Conservation (phyloP, 1,140 invertebrate species). For the Phthorimaea operculella region DNA sequence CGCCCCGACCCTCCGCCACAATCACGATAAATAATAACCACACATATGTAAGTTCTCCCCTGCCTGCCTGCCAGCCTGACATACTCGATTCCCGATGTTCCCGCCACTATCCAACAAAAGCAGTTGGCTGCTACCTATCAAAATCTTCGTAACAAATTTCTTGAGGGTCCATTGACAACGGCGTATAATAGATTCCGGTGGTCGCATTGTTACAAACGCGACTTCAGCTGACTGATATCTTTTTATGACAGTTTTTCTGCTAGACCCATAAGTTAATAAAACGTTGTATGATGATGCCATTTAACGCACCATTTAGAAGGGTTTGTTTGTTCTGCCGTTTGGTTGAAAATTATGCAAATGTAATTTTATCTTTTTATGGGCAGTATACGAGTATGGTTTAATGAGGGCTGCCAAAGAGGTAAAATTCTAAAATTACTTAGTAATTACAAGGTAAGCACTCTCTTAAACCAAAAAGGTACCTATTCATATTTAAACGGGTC, state of each 20-base stretch:
- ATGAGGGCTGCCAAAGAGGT: no score
- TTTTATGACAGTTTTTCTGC: conserved; percentile 44
- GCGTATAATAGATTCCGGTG: conserved; percentile 39
- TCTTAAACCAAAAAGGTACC: no score
- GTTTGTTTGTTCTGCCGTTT: conserved; percentile 43
- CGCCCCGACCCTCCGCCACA: conserved; percentile 8
- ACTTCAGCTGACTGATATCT: conserved; percentile 44
- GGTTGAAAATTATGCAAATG: conserved; percentile 50
- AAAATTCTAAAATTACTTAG: no score
- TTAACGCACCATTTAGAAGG: conserved; percentile 55
- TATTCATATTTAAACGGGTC: no score
- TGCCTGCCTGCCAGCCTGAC: background rate
- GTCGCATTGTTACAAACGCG: conserved; percentile 31
- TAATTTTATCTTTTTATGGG: conserved; percentile 17
- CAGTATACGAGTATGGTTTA: no score
- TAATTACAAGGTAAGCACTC: no score
- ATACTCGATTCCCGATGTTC: background rate
- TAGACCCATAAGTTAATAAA: conserved; percentile 31
- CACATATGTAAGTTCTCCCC: conserved; percentile 25
- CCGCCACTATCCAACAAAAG: conserved; percentile 23
- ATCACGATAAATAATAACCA: conserved; percentile 19
- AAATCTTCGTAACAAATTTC: conserved; percentile 56
- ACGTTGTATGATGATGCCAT: conserved; percentile 41
- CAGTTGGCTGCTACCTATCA: conserved; percentile 43
- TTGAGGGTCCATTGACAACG: conserved; percentile 45